Evolutionary conservation across 2,888 invertebrate genomes (phyloP).

Genomic region (Perdita meconis): DNA sequence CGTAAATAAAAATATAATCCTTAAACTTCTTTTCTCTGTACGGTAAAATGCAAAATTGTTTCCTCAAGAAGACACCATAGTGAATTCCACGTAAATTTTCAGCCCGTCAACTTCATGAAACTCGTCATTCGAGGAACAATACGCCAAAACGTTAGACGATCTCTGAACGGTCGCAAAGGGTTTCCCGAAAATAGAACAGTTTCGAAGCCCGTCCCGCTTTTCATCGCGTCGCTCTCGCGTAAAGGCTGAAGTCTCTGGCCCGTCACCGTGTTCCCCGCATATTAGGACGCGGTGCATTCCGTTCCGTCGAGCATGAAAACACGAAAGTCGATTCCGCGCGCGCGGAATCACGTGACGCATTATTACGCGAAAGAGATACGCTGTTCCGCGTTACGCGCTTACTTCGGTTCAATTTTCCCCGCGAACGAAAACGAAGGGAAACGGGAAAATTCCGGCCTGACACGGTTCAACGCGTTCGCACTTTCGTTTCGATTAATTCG

Average conservation of each 20-base stretch:
- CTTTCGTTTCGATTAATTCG: constrained; percentile 2
- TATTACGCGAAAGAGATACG: constrained; percentile 59
- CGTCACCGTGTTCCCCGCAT: constrained; percentile 26
- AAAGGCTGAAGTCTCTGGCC: constrained; percentile 14
- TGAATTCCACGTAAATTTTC: no score
- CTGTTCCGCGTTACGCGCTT: constrained; percentile 32
- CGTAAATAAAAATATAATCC: no score
- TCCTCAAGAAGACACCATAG: no score
- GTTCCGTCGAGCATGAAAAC: constrained; percentile 33
- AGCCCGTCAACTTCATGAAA: background rate
- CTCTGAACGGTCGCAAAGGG: background rate
- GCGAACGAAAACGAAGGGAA: constrained; percentile 6
- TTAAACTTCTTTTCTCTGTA: no score
- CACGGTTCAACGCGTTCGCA: background rate
- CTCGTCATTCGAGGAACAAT: background rate
- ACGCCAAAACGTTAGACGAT: background rate
- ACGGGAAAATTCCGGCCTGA: constrained; percentile 9
- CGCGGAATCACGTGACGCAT: constrained; percentile 45
- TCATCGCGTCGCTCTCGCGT: background rate
- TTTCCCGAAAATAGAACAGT: background rate
- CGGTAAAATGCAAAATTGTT: no score
- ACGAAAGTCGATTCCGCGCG: constrained; percentile 36
- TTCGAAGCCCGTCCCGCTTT: background rate
- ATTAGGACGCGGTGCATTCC: constrained; percentile 27
- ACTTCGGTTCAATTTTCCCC: constrained; percentile 30